These are phyloP conservation scores for Sympetrum striolatum DNA, from an alignment of 2,888 invertebrate genomes.

Conservation along the genomic window DNA sequence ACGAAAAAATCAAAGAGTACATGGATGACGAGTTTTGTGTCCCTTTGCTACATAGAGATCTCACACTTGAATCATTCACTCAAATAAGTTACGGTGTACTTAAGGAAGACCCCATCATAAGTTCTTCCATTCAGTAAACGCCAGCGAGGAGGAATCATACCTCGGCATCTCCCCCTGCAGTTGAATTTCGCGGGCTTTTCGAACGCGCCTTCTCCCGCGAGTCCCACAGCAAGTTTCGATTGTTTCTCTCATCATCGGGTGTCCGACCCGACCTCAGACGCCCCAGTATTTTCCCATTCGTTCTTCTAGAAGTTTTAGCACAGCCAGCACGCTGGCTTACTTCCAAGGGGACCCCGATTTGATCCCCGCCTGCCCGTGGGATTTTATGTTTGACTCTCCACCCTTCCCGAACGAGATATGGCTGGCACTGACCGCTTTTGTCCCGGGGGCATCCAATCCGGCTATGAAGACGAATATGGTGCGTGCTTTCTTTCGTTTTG, in stretches of 20 bases:
- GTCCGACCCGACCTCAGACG: background rate
- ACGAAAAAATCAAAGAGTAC: no score
- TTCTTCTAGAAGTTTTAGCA: background rate
- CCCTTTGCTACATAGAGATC: no score
- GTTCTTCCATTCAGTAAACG: background rate
- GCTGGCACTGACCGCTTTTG: conserved; percentile 22
- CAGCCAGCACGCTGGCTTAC: conserved; percentile 39
- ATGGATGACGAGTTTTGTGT: no score
- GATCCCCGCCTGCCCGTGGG: conserved; percentile 34
- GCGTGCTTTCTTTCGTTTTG: background rate
- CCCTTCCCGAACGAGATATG: conserved; percentile 29
- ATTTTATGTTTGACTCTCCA: conserved; percentile 2
- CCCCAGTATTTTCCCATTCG: background rate
- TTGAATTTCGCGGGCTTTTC: background rate
- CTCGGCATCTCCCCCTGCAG: background rate
- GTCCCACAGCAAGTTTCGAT: background rate
- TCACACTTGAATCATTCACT: no score
- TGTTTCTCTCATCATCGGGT: background rate
- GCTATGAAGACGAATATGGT: background rate
- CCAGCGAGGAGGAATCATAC: background rate
- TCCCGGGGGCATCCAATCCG: background rate
- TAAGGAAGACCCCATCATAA: background rate
- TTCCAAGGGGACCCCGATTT: conserved; percentile 26
- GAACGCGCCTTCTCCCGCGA: background rate
- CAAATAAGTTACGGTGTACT: no score